These are phyloP conservation scores for Monopterus albus DNA, from an alignment of 2,113 vertebrate species.

Conservation along the genomic window DNA sequence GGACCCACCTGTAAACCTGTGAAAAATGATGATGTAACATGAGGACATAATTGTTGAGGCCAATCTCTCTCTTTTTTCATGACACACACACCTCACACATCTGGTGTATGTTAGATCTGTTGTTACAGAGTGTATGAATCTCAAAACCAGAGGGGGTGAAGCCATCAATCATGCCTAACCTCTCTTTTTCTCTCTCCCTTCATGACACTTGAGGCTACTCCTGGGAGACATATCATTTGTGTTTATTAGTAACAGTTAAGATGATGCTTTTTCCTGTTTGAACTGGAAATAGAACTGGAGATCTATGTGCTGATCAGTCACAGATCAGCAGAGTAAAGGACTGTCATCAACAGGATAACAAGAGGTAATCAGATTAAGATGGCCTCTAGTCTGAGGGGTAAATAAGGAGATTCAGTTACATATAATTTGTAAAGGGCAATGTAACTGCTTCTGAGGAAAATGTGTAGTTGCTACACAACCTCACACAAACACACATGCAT, in stretches of 20 bases:
- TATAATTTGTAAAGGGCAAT: conserved; percentile 43
- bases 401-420: conserved; percentile 60
- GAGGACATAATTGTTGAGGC: conserved; percentile 4
- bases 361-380: conserved; percentile 30
- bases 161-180: conserved; percentile 65
- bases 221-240: conserved; percentile 33
- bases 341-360: neutral
- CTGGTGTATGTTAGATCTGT: conserved; percentile 69
- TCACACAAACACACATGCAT: neutral
- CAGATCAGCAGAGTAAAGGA: conserved; percentile 20
- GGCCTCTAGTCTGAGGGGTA: conserved; percentile 29
- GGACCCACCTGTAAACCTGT: conserved; percentile 19
- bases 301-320: conserved; percentile 13
- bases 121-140: conserved; percentile 63
- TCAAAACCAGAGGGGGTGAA: conserved; percentile 54
- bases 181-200: conserved; percentile 1
- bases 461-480: conserved; percentile 17
- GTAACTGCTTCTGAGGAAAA: conserved; percentile 40
- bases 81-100: conserved; percentile 49
- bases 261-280: conserved; percentile 30
- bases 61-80: too few species aligned
- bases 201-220: conserved; percentile 21
- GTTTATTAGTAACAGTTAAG: conserved; percentile 50
- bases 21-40: conserved; percentile 35
- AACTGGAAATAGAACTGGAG: conserved; percentile 18